phyloP scores from a whole-genome alignment of 1,140 invertebrate species.

The Vanessa tameamea region DNA sequence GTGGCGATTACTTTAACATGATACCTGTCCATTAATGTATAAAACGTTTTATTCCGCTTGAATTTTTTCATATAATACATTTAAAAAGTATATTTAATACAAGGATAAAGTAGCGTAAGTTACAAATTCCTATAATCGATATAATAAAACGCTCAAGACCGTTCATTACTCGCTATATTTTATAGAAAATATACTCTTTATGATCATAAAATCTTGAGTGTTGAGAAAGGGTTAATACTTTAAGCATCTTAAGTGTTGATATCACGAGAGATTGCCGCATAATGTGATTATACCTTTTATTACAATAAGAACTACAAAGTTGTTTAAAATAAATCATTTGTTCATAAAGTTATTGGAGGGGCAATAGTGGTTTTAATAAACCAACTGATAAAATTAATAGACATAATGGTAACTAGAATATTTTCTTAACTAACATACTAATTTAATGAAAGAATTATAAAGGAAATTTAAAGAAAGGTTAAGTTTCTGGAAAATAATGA shows the following conservation, averaged over 20 bases:
- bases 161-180: constrained; percentile 20
- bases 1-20: constrained; percentile 2
- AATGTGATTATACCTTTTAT: constrained; percentile 17
- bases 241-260: constrained; percentile 18
- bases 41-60: too few relatives aligned
- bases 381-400: too few relatives aligned
- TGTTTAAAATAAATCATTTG: not conserved
- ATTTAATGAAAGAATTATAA: too few relatives aligned
- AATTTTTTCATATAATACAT: not conserved
- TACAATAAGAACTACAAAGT: constrained; percentile 2
- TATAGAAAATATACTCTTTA: constrained; percentile 19
- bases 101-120: not conserved
- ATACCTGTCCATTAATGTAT: too few relatives aligned
- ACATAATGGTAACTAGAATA: too few relatives aligned
- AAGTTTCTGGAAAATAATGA: too few relatives aligned
- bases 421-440: too few relatives aligned
- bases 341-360: not conserved
- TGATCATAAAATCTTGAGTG: constrained; percentile 17
- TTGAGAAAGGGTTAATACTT: constrained; percentile 8
- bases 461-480: too few relatives aligned
- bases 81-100: not conserved
- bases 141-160: constrained; percentile 3
- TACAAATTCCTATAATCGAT: constrained; percentile 7
- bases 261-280: constrained; percentile 10
- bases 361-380: too few relatives aligned